A percentile compares a stretch with the other conserved stretches of the same genome.
Evolutionary conservation across 2,888 invertebrate species (phyloP).

Genomic region (Empis livida): DNA sequence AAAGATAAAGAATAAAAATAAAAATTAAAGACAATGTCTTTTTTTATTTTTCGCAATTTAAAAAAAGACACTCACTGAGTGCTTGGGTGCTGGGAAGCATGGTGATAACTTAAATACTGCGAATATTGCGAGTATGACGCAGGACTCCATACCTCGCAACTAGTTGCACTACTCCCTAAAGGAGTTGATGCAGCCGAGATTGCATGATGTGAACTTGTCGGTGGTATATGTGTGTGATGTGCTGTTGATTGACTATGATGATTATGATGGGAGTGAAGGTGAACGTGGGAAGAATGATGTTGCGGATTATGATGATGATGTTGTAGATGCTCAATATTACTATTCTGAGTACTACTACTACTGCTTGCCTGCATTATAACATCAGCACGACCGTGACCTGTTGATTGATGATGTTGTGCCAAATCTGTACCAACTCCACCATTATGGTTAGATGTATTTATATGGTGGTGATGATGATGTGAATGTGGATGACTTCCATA

Average conservation of each 20-base stretch:
- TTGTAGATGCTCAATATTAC: slow-evolving; percentile 15
- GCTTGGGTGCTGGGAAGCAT: slow-evolving; percentile 38
- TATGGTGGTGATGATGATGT: slow-evolving; percentile 9
- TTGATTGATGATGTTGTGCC: slow-evolving; percentile 14
- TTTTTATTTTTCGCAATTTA: neutral
- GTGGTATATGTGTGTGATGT: slow-evolving; percentile 3
- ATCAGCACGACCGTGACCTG: slow-evolving; percentile 13
- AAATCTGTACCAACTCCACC: slow-evolving; percentile 5
- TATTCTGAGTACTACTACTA: slow-evolving; percentile 5
- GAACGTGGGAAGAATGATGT: slow-evolving; percentile 16
- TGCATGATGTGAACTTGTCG: slow-evolving; percentile 3
- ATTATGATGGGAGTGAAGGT: slow-evolving; percentile 24
- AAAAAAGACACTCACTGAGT: slow-evolving; percentile 42
- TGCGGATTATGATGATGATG: slow-evolving; percentile 22
- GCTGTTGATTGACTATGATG: slow-evolving; percentile 2
- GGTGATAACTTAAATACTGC: slow-evolving; percentile 53
- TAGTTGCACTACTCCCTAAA: slow-evolving; percentile 34
- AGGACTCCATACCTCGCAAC: slow-evolving; percentile 49
- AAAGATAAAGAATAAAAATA: slow-evolving; percentile 7
- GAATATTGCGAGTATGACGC: slow-evolving; percentile 44
- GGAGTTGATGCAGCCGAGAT: slow-evolving; percentile 13
- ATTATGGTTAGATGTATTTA: too few relatives aligned
- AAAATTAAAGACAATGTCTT: slow-evolving; percentile 7
- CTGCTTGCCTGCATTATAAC: slow-evolving; percentile 13
- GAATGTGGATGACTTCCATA: slow-evolving; percentile 3